phyloP scores from a whole-genome alignment of 1,140 invertebrate genomes.

The Tachypleus tridentatus region DNA sequence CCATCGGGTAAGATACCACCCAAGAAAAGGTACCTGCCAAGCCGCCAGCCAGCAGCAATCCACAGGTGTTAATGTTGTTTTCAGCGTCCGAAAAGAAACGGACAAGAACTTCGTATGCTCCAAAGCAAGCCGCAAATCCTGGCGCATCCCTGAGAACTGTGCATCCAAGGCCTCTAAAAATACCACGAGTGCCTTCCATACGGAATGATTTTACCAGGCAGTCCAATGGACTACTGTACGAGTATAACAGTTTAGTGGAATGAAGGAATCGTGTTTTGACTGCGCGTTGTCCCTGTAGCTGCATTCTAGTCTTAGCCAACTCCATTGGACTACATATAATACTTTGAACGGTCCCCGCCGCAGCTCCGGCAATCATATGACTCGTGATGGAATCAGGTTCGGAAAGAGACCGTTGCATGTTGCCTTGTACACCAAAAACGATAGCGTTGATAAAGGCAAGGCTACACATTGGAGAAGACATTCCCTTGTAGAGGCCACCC shows the following conservation, averaged over 20 bases:
- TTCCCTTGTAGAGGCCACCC: constrained; percentile 60
- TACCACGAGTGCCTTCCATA: constrained; percentile 50
- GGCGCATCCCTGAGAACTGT: constrained; percentile 57
- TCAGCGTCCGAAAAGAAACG: constrained; percentile 26
- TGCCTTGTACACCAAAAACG: constrained; percentile 81
- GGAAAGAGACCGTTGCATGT: constrained; percentile 47
- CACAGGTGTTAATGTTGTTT: constrained; percentile 35
- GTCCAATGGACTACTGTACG: constrained; percentile 43
- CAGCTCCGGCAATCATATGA: constrained; percentile 57
- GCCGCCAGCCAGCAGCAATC: constrained; percentile 63
- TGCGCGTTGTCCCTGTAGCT: constrained; percentile 38
- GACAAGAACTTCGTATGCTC: constrained; percentile 55
- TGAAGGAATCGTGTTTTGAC: constrained; percentile 13
- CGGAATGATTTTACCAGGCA: constrained; percentile 50
- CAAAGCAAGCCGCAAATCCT: constrained; percentile 56
- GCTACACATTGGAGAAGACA: constrained; percentile 71
- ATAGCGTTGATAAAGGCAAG: constrained; percentile 78
- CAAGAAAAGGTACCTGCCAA: constrained; percentile 70
- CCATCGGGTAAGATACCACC: constrained; percentile 71
- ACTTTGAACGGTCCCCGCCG: constrained; percentile 50
- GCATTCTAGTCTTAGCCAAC: constrained; percentile 69
- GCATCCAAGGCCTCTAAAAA: constrained; percentile 59
- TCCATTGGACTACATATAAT: constrained; percentile 75
- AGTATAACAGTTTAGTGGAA: constrained; percentile 6
- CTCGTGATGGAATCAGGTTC: constrained; percentile 43